Evolutionary conservation across 2,797 vertebrate species (phyloP).

Genomic region (Tinamus major): DNA sequence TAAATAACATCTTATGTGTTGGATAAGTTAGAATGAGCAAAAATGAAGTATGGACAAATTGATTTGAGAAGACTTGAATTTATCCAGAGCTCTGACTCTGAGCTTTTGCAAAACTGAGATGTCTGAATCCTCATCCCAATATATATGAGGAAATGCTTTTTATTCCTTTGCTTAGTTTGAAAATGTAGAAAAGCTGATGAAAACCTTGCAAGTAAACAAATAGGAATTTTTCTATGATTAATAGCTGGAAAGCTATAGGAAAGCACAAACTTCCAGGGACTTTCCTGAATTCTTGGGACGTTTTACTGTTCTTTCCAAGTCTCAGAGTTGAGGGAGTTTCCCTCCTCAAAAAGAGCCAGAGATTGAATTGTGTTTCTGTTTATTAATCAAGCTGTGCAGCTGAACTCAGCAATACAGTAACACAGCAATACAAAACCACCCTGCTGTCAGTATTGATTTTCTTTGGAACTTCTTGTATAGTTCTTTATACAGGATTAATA

Average conservation of each 20-base stretch:
- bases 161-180: neutral
- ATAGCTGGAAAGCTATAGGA: neutral
- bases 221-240: neutral
- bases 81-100: neutral
- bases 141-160: neutral
- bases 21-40: neutral
- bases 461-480: constrained; percentile 48
- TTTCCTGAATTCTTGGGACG: neutral
- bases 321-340: neutral
- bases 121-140: neutral
- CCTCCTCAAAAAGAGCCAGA: neutral
- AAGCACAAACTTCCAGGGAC: neutral
- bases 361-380: neutral
- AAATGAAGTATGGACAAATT: neutral
- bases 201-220: neutral
- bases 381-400: constrained; percentile 18
- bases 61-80: neutral
- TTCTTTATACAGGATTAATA: constrained; percentile 56
- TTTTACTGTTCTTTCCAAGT: neutral
- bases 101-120: neutral
- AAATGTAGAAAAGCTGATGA: neutral
- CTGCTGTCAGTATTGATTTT: constrained; percentile 30
- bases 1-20: neutral
- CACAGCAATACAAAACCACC: neutral
- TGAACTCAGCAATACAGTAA: constrained; percentile 25